Base-by-base conservation (phyloP, 2,888 invertebrate genomes). In the Pyrgus malvae region DNA sequence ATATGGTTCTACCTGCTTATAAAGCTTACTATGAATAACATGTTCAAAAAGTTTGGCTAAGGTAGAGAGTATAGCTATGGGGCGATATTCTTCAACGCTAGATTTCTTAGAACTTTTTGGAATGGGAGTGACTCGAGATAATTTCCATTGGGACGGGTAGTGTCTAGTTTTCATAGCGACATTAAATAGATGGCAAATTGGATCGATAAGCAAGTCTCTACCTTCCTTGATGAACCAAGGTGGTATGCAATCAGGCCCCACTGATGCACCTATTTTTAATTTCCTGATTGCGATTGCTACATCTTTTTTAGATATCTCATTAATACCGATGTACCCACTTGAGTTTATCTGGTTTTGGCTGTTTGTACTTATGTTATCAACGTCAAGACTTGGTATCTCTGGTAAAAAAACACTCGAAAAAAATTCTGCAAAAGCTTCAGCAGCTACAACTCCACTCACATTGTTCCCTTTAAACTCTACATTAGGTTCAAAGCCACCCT, bases 71-170 rank as follows among this genome's bases (percentile, higher is more conserved):
- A 49, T 55, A 21, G 55, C 55, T 27, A 55, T 44, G 2, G 55
- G 48, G 7, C 49, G 35, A 44, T 38, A 49, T 9, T 42, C 31
- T 9, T 48, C 44, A 9, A 55, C 44, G 5, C 21, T 21, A 9
- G 14, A 4, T 4, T 16, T 44, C 0, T 38, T 37, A 3, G n/a
- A 12, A 12, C 27, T 27, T 42, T 55, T 55, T 1, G 55, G 42
- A 2, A 55, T 48, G 16, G 48, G 55, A 5, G 25, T 50, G 1
- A 56, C 49, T n/a, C 45, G 16, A 6, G 49, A 25, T n/a, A 49
- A 23, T 31, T 49, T 56, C 56, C 49, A 56, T 21, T 42, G 41
- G 31, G 33, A 19, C 6, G 48, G 55, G 16, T 55, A 55, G 4
- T 48, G 44, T 37, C 54, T 31, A 3, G 54, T 40, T 38, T 21